phyloP scores from a whole-genome alignment of 2,888 invertebrate genomes.

The Tetranychus piercei region DNA sequence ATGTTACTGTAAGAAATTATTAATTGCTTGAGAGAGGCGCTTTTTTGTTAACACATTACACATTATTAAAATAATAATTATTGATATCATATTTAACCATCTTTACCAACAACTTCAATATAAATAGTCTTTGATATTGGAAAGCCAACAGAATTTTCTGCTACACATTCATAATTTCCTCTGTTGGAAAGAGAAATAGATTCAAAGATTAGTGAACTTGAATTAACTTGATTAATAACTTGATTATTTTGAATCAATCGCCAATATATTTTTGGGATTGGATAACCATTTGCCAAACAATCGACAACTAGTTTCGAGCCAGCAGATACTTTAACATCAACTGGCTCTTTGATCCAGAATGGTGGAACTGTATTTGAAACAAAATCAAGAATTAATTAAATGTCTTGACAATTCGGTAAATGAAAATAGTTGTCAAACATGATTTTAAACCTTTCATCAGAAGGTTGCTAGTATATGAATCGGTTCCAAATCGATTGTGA shows the following conservation, averaged over 20 bases:
- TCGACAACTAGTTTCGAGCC: constrained; percentile 17
- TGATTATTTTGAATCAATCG: background rate
- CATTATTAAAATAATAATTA: background rate
- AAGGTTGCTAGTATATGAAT: constrained; percentile 11
- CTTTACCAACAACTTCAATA: constrained; percentile 17
- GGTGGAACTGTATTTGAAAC: constrained; percentile 22
- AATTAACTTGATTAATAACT: background rate
- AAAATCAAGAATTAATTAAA: background rate
- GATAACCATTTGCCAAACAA: constrained; percentile 18
- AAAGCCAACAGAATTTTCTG: constrained; percentile 19
- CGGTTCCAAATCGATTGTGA: constrained; percentile 19
- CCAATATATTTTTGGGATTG: constrained; percentile 24
- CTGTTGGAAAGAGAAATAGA: background rate
- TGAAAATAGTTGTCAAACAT: background rate
- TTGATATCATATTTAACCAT: background rate
- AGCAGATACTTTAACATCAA: constrained; percentile 17
- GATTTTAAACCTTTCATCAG: background rate
- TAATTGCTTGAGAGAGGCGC: constrained; percentile 1
- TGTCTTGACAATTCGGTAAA: background rate
- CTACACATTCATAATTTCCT: constrained; percentile 19
- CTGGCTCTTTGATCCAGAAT: constrained; percentile 23
- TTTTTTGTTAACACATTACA: background rate
- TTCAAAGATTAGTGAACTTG: background rate
- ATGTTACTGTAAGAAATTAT: background rate
- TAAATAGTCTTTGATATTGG: constrained; percentile 18